phyloP scores from a whole-genome alignment of 2,888 invertebrate species.

The Hipparchia sbordonii region DNA sequence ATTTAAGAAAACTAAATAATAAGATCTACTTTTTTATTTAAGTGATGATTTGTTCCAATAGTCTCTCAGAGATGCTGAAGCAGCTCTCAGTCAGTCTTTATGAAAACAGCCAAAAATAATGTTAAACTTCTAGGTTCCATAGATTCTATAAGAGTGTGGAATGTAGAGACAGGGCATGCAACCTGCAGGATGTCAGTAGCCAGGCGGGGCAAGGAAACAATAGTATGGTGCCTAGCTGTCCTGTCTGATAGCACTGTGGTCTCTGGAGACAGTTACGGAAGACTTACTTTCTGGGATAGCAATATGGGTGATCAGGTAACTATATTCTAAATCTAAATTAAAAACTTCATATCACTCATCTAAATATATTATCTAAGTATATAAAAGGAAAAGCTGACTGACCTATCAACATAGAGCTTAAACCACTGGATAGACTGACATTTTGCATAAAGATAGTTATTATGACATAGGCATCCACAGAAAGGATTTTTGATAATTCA shows the following conservation, averaged over 20 bases:
- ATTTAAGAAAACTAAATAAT: too few species aligned
- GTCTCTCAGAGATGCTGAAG: too few species aligned
- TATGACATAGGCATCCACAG: too few species aligned
- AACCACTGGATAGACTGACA: too few species aligned
- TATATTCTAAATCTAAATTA: neutral
- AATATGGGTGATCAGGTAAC: constrained; percentile 86
- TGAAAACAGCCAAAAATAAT: neutral
- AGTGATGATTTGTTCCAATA: too few species aligned
- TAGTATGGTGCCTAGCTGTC: constrained; percentile 94
- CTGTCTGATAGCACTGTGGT: constrained; percentile 91
- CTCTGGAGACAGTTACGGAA: constrained; percentile 92
- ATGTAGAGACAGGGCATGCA: constrained; percentile 91
- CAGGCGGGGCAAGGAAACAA: constrained; percentile 86
- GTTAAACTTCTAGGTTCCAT: constrained; percentile 84
- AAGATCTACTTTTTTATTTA: too few species aligned
- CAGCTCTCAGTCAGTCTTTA: too few species aligned
- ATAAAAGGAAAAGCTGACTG: too few species aligned
- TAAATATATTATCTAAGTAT: too few species aligned
- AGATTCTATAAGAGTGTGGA: constrained; percentile 94
- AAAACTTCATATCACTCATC: neutral
- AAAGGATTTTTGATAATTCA: too few species aligned
- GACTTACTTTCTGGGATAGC: constrained; percentile 94
- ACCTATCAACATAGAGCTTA: too few species aligned
- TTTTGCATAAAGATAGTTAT: too few species aligned
- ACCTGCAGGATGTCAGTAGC: constrained; percentile 90